Conservation (phyloP, 30 jellyfish, hydroid and myxozoan genomes). For the Cassiopea xamachana region DNA sequence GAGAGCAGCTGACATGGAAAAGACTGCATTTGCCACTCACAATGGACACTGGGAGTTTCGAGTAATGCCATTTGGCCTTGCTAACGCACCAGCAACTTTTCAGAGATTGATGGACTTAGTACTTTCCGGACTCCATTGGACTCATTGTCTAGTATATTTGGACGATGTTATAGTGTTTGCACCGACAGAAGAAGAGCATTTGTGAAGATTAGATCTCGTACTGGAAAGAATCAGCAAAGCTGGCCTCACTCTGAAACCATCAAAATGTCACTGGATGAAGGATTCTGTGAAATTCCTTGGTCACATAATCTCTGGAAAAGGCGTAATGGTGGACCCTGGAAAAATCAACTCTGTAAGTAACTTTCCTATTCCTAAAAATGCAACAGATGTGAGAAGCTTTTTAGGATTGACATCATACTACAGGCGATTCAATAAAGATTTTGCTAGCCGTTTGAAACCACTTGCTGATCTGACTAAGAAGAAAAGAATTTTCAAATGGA, state of each 20-base stretch:
- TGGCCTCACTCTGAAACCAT: not conserved
- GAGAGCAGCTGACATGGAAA: too few species aligned
- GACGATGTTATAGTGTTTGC: conserved; percentile 57
- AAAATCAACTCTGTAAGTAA: conserved; percentile 26
- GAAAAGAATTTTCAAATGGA: conserved; percentile 39
- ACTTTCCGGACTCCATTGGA: conserved; percentile 54
- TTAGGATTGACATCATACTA: conserved; percentile 39
- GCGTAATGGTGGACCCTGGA: conserved; percentile 28
- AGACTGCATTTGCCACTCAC: conserved; percentile 51
- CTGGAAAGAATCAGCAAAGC: conserved; percentile 41
- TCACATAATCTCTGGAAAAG: not conserved
- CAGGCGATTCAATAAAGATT: conserved; percentile 33
- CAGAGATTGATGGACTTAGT: too few species aligned
- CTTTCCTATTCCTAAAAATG: conserved; percentile 34
- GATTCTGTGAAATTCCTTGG: conserved; percentile 59
- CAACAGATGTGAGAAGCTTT: conserved; percentile 29
- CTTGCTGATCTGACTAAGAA: conserved; percentile 8
- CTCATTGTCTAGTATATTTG: conserved; percentile 57
- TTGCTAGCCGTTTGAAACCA: conserved; percentile 36
- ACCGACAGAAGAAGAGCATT: conserved; percentile 46
- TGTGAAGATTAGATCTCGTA: conserved; percentile 29
- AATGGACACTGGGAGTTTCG: conserved; percentile 51
- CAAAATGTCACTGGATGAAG: conserved; percentile 49
- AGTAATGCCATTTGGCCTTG: conserved; percentile 68
- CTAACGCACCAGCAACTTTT: conserved; percentile 67